Evolutionary conservation across 2,113 vertebrate genomes (phyloP).

Genomic region (Brachionichthys hirsutus): DNA sequence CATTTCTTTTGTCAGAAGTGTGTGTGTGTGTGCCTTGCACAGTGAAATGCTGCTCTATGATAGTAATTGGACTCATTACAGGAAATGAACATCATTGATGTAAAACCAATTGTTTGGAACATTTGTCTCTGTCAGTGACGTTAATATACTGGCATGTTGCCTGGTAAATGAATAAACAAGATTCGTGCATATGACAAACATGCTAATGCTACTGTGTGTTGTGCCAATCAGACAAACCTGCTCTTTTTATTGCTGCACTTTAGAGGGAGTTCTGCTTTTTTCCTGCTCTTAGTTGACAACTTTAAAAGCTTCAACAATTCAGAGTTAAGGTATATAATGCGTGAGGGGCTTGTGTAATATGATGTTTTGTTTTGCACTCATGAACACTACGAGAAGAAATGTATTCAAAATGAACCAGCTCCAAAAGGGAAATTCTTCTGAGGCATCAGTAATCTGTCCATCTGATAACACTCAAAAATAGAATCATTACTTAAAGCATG

Average conservation of each 20-base stretch:
- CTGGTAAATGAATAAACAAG: background rate
- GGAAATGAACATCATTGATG: background rate
- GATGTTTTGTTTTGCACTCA: background rate
- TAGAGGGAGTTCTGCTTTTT: no score
- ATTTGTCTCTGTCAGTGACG: background rate
- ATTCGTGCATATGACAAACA: background rate
- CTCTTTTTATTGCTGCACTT: no score
- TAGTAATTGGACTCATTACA: background rate
- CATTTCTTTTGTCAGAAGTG: constrained; percentile 13
- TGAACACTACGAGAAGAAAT: background rate
- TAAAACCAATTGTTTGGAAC: background rate
- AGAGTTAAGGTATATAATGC: background rate
- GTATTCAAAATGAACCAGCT: background rate
- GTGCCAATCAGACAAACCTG: no score
- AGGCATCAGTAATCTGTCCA: background rate
- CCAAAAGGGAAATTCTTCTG: background rate
- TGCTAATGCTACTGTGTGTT: background rate
- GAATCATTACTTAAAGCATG: no score
- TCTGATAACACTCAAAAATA: background rate
- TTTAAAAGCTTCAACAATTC: background rate
- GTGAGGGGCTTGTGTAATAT: background rate
- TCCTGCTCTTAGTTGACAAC: no score
- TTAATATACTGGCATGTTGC: background rate
- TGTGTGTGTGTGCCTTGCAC: background rate
- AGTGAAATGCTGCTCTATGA: background rate